Base-by-base conservation (phyloP, 2,888 invertebrate genomes). In the Petrophora chlorosata region DNA sequence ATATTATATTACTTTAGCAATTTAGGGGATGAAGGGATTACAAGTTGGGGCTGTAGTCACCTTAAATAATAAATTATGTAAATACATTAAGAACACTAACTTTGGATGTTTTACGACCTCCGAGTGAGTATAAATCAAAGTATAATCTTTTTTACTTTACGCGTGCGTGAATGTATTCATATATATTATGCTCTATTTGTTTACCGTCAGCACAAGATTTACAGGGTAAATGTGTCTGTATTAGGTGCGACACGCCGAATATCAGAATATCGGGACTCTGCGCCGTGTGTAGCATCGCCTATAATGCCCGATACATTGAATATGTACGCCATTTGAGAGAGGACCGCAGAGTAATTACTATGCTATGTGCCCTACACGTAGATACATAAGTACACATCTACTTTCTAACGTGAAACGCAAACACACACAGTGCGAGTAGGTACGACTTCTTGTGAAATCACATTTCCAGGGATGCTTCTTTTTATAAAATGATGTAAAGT, bases 371-470 rank as follows among this genome's bases (percentile, higher is more conserved):
- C 14, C 32, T 29, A 14, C 13, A 32, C 32, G 44, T 45, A 35
- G 26, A 16, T 42, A 42, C 25, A 8, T n/a, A 23, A 7, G 53
- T 41, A 49, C 41, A 48, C 23, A 30, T 33, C 23, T 59, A 59
- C 63, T 61, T 64, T 61, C 67, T 66, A 73, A 73, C 59, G 55
- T 62, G 54, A 48, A 63, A 62, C 39, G 63, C 65, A 74, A 73
- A 74, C 62, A 69, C 50, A 58, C 42, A n/a, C n/a, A n/a, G n/a
- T n/a, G n/a, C n/a, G n/a, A n/a, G n/a, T n/a, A n/a, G 29, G 49
- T 44, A 15, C 41, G 42, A 63, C 50, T 61, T 56, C 64, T 66
- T 71, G 63, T 55, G 67, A 63, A 74, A 70, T 70, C 67, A 61
- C 60, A 39, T 40, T 42, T 15, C n/a, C 45, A 73, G 70, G 73